Percentiles rank a stretch among this genome's conserved stretches.
Conservation (phyloP, 2,797 vertebrate genomes). For the Coccyzus lansbergi region DNA sequence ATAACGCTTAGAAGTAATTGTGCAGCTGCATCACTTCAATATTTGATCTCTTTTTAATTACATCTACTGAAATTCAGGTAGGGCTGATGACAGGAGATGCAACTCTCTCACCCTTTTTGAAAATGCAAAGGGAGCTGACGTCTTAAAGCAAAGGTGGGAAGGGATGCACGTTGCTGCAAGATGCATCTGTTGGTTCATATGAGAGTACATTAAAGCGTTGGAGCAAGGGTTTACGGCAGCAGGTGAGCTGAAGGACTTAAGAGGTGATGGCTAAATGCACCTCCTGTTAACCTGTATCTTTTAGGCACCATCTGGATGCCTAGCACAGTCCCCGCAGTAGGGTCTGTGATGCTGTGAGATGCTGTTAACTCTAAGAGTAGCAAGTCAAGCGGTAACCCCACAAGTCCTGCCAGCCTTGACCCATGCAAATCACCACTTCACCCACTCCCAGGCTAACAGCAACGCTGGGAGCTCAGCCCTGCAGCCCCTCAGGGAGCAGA, state of each 20-base stretch:
- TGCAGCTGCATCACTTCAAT: neutral
- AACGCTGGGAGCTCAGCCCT: rapidly evolving
- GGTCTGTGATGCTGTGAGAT: rapidly evolving
- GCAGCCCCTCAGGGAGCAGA: neutral
- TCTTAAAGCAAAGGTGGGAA: neutral
- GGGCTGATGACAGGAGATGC: neutral
- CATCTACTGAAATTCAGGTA: neutral
- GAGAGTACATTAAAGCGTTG: neutral
- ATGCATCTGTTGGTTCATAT: no score
- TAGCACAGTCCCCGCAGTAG: rapidly evolving
- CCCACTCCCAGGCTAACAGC: neutral
- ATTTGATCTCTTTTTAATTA: neutral
- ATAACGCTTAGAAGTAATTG: neutral
- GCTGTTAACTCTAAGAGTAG: neutral
- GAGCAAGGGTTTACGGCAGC: neutral
- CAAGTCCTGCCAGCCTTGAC: neutral
- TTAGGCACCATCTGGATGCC: neutral
- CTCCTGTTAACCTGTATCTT: neutral
- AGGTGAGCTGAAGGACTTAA: neutral
- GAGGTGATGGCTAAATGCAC: neutral
- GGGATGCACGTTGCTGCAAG: rapidly evolving
- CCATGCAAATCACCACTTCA: neutral
- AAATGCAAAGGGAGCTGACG: neutral
- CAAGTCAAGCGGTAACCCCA: neutral
- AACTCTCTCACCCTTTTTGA: neutral